These are phyloP conservation scores for Cladorhizidae sp. DNA, from an alignment of 37 sponge, comb jelly and placozoan species.

Conservation along the genomic window DNA sequence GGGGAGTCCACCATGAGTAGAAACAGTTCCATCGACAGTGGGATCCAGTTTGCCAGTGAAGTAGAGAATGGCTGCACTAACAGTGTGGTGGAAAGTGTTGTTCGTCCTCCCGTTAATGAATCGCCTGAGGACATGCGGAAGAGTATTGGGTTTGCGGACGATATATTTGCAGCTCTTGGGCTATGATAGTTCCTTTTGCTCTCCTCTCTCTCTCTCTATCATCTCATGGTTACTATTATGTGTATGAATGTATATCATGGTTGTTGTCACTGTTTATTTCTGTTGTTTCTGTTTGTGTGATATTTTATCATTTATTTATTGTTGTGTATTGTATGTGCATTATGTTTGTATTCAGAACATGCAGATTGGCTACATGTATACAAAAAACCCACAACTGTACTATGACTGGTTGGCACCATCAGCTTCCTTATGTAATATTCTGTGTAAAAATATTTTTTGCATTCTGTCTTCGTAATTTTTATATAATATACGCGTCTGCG, in stretches of 20 bases:
- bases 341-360: too few species aligned
- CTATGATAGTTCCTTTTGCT: not conserved
- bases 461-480: not conserved
- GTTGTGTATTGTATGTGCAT: not conserved
- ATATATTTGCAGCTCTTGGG: slow-evolving; percentile 14
- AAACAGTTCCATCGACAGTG: slow-evolving; percentile 58
- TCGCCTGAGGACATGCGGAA: not conserved
- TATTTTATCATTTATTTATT: not conserved
- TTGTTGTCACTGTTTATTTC: not conserved
- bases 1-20: slow-evolving; percentile 22
- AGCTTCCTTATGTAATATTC: not conserved
- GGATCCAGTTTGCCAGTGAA: slow-evolving; percentile 57
- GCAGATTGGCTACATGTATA: too few species aligned
- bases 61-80: slow-evolving; percentile 22
- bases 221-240: too few species aligned
- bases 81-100: not conserved
- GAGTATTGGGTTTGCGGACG: slow-evolving; percentile 18
- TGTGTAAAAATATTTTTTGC: not conserved
- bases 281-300: not conserved
- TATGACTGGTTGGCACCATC: slow-evolving; percentile 5
- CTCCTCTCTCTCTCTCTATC: not conserved
- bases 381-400: too few species aligned
- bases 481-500: not conserved
- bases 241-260: too few species aligned
- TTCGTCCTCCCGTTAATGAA: not conserved